phyloP scores from a whole-genome alignment of 2,888 invertebrate species.

The Ophion obscuratus region DNA sequence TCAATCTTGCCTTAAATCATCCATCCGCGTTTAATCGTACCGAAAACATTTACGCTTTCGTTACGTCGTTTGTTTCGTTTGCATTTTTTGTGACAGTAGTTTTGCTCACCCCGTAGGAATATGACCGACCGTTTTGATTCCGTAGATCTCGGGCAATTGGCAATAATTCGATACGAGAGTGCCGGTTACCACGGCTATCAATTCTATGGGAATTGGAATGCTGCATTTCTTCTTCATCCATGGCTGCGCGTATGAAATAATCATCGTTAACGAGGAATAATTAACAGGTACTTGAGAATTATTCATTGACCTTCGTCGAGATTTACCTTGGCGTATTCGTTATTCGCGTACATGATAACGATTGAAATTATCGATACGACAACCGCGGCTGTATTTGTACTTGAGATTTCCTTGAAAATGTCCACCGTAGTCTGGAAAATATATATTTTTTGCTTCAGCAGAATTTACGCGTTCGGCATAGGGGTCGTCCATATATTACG shows the following conservation, averaged over 20 bases:
- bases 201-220: conserved; percentile 91
- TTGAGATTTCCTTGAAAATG: conserved; percentile 85
- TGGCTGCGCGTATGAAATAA: conserved; percentile 84
- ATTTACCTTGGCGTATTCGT: conserved; percentile 88
- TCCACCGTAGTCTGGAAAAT: conserved; percentile 86
- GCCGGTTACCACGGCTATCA: conserved; percentile 89
- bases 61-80: not conserved
- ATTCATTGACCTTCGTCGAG: not conserved
- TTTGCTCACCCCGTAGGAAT: conserved; percentile 88
- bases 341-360: conserved; percentile 86
- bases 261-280: conserved; percentile 13
- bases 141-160: conserved; percentile 85
- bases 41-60: not conserved
- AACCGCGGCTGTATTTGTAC: conserved; percentile 87
- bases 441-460: not conserved
- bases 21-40: conserved; percentile 44
- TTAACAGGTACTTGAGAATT: not conserved
- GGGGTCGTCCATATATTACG: too few relatives aligned
- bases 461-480: conserved; percentile 68
- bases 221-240: conserved; percentile 86
- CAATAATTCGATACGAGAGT: conserved; percentile 88
- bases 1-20: conserved; percentile 74
- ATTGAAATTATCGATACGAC: conserved; percentile 88
- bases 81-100: conserved; percentile 47
- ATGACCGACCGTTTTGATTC: conserved; percentile 87